These are phyloP conservation scores for Poecilia velifera DNA, from an alignment of 2,797 vertebrate genomes.

Conservation along the genomic window DNA sequence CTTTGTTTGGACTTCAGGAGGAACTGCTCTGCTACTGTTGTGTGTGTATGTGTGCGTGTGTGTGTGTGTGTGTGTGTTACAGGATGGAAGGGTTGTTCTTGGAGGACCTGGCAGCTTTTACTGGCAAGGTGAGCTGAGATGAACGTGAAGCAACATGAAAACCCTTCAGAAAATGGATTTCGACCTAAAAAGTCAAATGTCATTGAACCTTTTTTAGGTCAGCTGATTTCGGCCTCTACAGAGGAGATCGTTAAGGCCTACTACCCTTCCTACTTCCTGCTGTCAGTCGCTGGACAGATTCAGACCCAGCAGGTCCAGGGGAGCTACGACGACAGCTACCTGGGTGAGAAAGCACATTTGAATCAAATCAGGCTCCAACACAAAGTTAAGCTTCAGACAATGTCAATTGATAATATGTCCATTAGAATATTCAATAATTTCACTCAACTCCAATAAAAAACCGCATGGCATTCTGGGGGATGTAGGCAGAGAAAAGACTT, in stretches of 20 bases:
- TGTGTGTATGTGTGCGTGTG: not conserved
- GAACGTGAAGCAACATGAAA: slow-evolving; percentile 34
- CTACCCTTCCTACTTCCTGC: slow-evolving; percentile 85
- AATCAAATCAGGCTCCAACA: not conserved
- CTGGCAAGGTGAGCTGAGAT: slow-evolving; percentile 87
- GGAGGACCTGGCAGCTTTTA: slow-evolving; percentile 91
- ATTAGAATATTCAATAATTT: too few relatives aligned
- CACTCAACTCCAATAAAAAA: too few relatives aligned
- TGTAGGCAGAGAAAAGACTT: too few relatives aligned
- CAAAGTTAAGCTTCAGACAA: too few relatives aligned
- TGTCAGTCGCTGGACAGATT: slow-evolving; percentile 83
- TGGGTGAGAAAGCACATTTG: slow-evolving; percentile 76
- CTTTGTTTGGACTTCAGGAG: slow-evolving; percentile 10
- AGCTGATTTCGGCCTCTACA: slow-evolving; percentile 87
- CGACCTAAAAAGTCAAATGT: slow-evolving; percentile 14
- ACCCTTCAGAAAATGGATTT: not conserved
- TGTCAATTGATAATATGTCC: too few relatives aligned
- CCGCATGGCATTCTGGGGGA: too few relatives aligned
- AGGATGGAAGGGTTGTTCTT: slow-evolving; percentile 87
- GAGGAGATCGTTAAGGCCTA: slow-evolving; percentile 85
- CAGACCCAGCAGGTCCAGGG: slow-evolving; percentile 83
- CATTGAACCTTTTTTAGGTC: slow-evolving; percentile 73
- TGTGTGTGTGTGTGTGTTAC: slow-evolving; percentile 29
- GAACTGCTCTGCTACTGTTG: slow-evolving; percentile 33
- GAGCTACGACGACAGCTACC: slow-evolving; percentile 88